Base-by-base conservation (phyloP, 2,113 vertebrate species). In the Lepidothrix coronata region DNA sequence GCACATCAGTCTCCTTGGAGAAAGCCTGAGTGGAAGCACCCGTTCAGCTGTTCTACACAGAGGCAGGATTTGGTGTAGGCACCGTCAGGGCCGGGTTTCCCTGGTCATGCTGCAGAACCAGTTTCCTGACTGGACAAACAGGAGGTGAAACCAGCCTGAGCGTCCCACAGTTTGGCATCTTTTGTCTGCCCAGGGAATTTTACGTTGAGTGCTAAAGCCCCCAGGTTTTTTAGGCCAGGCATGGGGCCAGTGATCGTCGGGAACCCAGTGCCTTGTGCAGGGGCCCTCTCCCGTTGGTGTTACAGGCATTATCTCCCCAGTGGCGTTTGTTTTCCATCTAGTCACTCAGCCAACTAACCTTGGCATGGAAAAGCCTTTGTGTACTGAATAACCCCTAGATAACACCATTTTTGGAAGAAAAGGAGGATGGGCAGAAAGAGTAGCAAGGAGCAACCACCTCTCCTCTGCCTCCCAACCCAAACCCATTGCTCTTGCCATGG, bases 201-300 rank as follows among this genome's bases (percentile, higher is more conserved):
- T n/a, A 54, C 0, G 5, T 62, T 17, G 17, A 66, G 21, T 63
- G 9, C 44, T 71, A 83, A 91, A 90, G 17, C 51, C 18, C 4
- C 4, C 18, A 59, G 52, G 25, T 59, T 81, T 73, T 71, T 52
- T 27, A 27, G 73, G 33, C 63, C 37, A 66, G 44, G 43, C 0
- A 1, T 41, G 49, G 22, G 59, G 8, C 83, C 73, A 80, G 63
- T 16, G 51, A 44, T 52, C 0, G 0, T 5, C 0, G 0, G 49
- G 67, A 91, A 43, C 15, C 2, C 27, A 59, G 14, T 0, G 0
- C 16, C 89, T 94, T 96, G 72, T 92, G 92, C 51, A 96, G 94
- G 75, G 88, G 13, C 43, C 20, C 30, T 66, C 55, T 88, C 2
- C 0, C 18, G 67, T 55, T 73, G 85, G 44, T 43, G 4, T 83